Conservation (phyloP, 2,113 vertebrate species). For the Galemys pyrenaicus region DNA sequence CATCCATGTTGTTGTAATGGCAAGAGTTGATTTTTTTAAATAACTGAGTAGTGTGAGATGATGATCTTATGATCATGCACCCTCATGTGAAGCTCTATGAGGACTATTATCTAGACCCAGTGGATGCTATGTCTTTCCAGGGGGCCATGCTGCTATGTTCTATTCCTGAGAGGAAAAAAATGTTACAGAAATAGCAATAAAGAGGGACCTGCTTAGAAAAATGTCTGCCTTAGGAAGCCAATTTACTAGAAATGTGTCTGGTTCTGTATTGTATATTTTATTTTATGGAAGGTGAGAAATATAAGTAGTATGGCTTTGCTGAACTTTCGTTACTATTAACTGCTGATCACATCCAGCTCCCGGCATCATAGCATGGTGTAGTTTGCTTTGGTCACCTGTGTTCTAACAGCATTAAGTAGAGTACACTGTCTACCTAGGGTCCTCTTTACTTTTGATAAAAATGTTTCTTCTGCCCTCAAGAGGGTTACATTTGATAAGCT, state of each 20-base stretch:
- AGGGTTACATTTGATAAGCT: neutral
- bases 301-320: neutral
- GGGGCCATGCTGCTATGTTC: neutral
- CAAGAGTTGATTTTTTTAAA: neutral
- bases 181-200: neutral
- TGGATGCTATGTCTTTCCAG: neutral
- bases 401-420: neutral
- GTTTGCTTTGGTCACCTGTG: neutral
- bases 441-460: neutral
- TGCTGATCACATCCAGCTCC: neutral
- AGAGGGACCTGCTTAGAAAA: neutral
- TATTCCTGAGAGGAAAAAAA: neutral
- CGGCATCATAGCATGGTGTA: neutral
- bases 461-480: neutral
- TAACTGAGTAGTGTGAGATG: neutral
- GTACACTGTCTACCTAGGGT: neutral
- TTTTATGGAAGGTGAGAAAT: neutral
- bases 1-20: too few relatives aligned
- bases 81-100: neutral
- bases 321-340: neutral
- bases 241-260: neutral
- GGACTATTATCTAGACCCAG: neutral
- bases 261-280: neutral
- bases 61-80: neutral
- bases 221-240: neutral